These are phyloP conservation scores for Pitta sordida DNA, from an alignment of 2,113 vertebrate genomes.

Conservation along the genomic window DNA sequence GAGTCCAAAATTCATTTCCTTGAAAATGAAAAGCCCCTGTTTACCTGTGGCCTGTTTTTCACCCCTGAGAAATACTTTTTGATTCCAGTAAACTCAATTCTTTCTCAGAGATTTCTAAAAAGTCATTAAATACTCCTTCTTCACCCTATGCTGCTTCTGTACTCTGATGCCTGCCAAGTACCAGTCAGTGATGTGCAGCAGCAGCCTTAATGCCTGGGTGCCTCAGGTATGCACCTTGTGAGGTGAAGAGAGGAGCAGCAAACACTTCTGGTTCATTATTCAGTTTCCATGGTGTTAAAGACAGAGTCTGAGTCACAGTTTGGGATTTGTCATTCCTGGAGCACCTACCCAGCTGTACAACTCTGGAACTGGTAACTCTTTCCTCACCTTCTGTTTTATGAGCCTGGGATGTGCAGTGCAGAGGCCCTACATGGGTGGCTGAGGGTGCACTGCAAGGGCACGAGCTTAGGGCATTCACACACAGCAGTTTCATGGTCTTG, in stretches of 20 bases:
- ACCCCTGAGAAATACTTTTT: not conserved
- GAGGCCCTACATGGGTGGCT: not conserved
- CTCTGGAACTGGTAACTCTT: not conserved
- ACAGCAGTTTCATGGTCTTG: not conserved
- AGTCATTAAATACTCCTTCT: not conserved
- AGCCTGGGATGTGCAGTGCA: not conserved
- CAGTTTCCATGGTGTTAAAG: slow-evolving; percentile 31
- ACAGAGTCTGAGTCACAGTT: not conserved
- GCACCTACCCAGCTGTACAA: not conserved
- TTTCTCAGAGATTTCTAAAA: not conserved
- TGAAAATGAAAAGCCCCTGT: not conserved
- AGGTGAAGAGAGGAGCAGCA: not conserved
- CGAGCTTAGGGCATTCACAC: not conserved
- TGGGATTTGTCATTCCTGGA: not conserved
- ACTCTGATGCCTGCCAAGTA: not conserved
- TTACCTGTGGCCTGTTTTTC: not conserved
- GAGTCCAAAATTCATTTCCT: not conserved
- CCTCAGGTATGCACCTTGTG: not conserved
- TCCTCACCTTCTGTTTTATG: not conserved
- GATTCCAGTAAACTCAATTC: not conserved
- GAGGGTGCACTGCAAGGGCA: not conserved
- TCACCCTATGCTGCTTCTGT: not conserved
- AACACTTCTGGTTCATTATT: not conserved
- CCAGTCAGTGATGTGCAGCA: not conserved
- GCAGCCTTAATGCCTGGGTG: not conserved